These are phyloP conservation scores for Fopius arisanus DNA, from an alignment of 1,140 invertebrate species.

Conservation along the genomic window DNA sequence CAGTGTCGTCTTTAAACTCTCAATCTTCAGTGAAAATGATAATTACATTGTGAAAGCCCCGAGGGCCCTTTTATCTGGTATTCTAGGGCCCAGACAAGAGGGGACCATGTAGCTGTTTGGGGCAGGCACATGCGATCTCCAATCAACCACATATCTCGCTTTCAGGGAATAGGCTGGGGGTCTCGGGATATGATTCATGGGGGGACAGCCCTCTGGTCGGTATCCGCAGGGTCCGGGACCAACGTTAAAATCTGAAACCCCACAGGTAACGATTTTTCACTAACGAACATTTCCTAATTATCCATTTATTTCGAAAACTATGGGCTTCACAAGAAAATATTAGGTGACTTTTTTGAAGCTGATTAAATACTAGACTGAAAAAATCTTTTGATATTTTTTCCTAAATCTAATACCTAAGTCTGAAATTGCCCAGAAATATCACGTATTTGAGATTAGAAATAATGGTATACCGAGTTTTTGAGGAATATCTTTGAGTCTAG, in stretches of 20 bases:
- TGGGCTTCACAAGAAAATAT: no score
- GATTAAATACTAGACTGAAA: no score
- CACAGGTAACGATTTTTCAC: constrained; percentile 22
- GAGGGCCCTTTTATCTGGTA: constrained; percentile 53
- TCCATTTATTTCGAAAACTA: no score
- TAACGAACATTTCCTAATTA: background rate
- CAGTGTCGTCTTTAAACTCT: background rate
- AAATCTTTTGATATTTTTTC: no score
- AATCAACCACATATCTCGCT: constrained; percentile 30
- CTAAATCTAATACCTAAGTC: no score
- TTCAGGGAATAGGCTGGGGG: constrained; percentile 50
- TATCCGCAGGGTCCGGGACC: constrained; percentile 59
- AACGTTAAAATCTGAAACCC: background rate
- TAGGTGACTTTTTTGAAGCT: no score
- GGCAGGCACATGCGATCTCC: constrained; percentile 43
- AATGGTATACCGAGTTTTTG: no score
- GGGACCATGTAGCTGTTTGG: constrained; percentile 53
- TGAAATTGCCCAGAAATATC: no score
- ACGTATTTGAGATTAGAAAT: no score
- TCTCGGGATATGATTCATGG: constrained; percentile 49
- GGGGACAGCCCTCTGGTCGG: constrained; percentile 49
- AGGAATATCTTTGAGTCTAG: no score
- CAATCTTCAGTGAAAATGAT: background rate
- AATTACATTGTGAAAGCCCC: constrained; percentile 56
- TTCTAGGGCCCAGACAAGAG: constrained; percentile 54